Base-by-base conservation (phyloP, 2,888 invertebrate species). In the Drosophila algonquin region DNA sequence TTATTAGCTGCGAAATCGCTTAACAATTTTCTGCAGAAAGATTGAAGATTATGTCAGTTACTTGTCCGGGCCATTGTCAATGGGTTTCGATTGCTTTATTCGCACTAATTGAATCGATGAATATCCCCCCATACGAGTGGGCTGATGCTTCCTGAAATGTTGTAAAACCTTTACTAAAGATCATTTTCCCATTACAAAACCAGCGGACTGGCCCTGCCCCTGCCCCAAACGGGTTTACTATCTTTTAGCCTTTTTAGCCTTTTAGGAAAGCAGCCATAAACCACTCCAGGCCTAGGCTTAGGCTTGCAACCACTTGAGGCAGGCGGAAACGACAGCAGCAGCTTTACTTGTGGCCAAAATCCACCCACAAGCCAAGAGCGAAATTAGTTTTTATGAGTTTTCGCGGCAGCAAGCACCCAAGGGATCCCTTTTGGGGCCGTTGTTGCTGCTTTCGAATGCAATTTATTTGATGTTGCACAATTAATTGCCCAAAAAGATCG, bases 381-480 rank as follows among this genome's bases (percentile, higher is more conserved):
- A 87, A 87, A 87, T 81, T 81, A 79, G 85, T 81, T 85, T 80
- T 79, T 78, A 80, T 80, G 80, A 73, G 72, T 85, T 76, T 75
- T 72, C 74, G 77, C 81, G 63, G 81, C 80, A 53, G 54, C 65
- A 57, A 58, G 51, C 46, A 50, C 48, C 16, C n/a, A 40, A 16
- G 70, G 70, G 35, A 45, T 45, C 24, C 53, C 75, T 63, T 70
- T 53, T 18, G 59, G 45, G 53, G 50, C 27, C 27, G 12, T 40
- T 77, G 77, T 58, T 61, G 74, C 63, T 75, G 80, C 77, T 67
- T 58, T 77, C 67, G 68, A 85, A 75, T 88, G 83, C 87, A 83
- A 83, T 88, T 83, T 83, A 88, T 86, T 83, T 77, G 77, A 84
- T 87, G 89, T 89, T 84, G 81, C 89, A 73, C 84, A 89, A 83